Percentiles rank a stretch among this genome's conserved stretches.
phyloP scores from a whole-genome alignment of 2,113 vertebrate species.

The Centrocercus urophasianus region DNA sequence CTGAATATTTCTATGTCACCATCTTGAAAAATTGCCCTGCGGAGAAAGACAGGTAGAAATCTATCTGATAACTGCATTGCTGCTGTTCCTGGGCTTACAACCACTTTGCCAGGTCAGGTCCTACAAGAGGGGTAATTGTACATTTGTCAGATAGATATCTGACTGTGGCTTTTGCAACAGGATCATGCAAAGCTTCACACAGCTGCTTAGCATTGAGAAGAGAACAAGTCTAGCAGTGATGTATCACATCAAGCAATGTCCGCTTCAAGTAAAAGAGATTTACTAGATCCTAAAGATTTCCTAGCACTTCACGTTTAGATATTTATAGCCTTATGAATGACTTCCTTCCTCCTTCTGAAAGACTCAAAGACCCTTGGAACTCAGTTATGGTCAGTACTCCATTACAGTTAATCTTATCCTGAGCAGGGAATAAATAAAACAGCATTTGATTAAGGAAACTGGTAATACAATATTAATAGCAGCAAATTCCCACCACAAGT shows the following conservation, averaged over 20 bases:
- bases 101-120: not conserved
- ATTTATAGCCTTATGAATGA: not conserved
- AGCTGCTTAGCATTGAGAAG: not conserved
- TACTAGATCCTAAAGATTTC: not conserved
- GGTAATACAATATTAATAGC: not conserved
- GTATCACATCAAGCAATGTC: not conserved
- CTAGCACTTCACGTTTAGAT: not conserved
- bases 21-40: not conserved
- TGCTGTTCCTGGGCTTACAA: not conserved
- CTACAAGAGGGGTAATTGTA: not conserved
- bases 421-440: not conserved
- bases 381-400: not conserved
- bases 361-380: not conserved
- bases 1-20: not conserved
- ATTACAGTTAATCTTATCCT: not conserved
- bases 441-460: not conserved
- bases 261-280: not conserved
- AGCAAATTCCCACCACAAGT: not conserved
- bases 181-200: not conserved
- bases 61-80: not conserved
- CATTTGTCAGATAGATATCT: not conserved
- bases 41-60: not conserved
- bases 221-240: not conserved
- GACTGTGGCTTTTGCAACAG: not conserved
- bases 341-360: not conserved